Base-by-base conservation (phyloP, 2,797 vertebrate species). In the Rhinella marina region DNA sequence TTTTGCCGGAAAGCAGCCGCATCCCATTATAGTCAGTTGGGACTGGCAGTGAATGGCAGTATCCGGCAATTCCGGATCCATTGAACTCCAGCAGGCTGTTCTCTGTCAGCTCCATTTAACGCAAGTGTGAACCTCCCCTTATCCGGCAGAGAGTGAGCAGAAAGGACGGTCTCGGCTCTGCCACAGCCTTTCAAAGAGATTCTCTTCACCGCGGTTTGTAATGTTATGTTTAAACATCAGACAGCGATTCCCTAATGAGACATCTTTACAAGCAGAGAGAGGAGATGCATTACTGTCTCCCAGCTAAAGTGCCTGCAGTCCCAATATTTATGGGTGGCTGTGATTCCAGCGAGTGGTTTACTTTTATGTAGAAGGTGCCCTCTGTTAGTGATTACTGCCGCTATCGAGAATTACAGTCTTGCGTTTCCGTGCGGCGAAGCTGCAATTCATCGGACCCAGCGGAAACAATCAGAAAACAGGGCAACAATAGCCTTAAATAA, bases 221-320 rank as follows among this genome's bases (percentile, higher is more conserved):
- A 85, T 85, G 78, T 81, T 85, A 76, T 85, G 84, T 85, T 81
- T 88, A 85, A 85, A 82, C 88, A 88, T 82, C 78, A 88, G 87
- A 76, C 88, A 29, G 77, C 84, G 56, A 66, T 81, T 82, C 84
- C 78, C 88, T 81, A 82, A 88, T 57, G 88, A 88, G 88, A 81
- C 78, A 41, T 76, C 83, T 82, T 85, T 66, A 86, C 83, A 86
- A 76, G 87, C 88, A 11, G 70, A 27, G 50, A 81, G 70, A 85
- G 59, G 78, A 88, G 83, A 86, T 57, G 83, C 78, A 76, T 86
- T 88, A 68, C 83, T 27, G 54, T 81, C 78, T 72, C 78, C 77
- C 21, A 59, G 78, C 68, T 82, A 66, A 82, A 86, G 78, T 86
- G 79, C 78, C 78, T 57, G 32, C 78, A 88, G 81, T 79, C 81